These are phyloP conservation scores for Ormia ochracea DNA, from an alignment of 2,888 invertebrate species.

Conservation along the genomic window DNA sequence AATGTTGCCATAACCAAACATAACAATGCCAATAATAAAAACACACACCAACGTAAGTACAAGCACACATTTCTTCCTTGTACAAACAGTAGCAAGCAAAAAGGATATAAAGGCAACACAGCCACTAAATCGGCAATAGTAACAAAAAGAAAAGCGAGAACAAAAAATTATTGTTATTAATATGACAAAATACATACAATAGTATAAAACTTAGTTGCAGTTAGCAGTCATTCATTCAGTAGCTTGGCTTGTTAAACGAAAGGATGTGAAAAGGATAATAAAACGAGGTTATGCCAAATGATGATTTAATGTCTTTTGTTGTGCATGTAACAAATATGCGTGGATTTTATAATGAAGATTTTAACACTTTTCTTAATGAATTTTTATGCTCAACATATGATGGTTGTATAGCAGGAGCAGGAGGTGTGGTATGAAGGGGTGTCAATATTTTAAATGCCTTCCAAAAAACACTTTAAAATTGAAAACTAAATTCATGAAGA, in stretches of 20 bases:
- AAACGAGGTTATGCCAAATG: slow-evolving; percentile 42
- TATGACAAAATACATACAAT: slow-evolving; percentile 42
- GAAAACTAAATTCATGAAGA: neutral
- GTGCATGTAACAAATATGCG: neutral
- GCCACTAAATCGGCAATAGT: no score
- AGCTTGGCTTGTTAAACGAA: slow-evolving; percentile 23
- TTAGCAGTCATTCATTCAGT: neutral
- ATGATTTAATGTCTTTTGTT: slow-evolving; percentile 38
- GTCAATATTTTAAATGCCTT: neutral
- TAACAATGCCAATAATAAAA: slow-evolving; percentile 27
- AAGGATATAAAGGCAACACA: neutral
- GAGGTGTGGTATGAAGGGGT: slow-evolving; percentile 1
- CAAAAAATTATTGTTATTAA: slow-evolving; percentile 12
- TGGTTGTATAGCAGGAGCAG: neutral
- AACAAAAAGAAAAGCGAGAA: neutral
- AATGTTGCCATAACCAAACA: slow-evolving; percentile 40
- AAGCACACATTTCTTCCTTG: neutral
- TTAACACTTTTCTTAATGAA: slow-evolving; percentile 36
- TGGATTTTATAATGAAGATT: neutral
- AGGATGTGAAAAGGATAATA: slow-evolving; percentile 48
- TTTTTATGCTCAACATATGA: slow-evolving; percentile 27
- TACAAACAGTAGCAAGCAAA: neutral
- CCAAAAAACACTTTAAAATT: neutral
- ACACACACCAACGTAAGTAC: neutral
- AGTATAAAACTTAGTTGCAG: slow-evolving; percentile 35